Conservation (phyloP, 2,888 invertebrate species). For the Pristionchus exspectatus region DNA sequence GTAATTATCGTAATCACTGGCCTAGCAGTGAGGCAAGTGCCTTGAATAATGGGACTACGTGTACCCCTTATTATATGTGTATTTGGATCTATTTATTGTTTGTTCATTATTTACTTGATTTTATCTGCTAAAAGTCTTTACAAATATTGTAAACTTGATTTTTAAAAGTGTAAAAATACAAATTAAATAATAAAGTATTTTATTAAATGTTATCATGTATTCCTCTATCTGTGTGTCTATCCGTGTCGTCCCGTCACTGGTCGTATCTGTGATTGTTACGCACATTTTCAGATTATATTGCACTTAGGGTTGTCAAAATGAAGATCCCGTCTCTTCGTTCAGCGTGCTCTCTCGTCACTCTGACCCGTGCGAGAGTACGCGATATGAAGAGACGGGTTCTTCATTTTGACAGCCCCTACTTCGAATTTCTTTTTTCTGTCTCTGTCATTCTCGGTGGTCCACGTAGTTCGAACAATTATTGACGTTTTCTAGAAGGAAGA, state of each 20-base stretch:
- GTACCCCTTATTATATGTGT: no score
- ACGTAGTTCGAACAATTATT: neutral
- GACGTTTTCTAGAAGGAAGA: neutral
- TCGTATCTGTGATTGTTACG: neutral
- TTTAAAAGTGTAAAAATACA: neutral
- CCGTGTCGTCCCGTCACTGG: neutral
- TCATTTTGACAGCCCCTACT: neutral
- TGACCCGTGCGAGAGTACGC: no score
- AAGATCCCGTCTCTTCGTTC: no score
- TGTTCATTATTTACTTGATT: no score
- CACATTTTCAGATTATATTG: no score
- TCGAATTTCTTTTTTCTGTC: neutral
- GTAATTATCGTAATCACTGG: neutral
- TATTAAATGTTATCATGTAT: neutral
- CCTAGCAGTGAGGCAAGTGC: neutral
- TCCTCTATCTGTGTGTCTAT: neutral
- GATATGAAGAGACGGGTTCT: neutral
- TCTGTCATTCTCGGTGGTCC: neutral
- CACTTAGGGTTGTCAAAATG: no score
- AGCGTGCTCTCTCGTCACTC: no score
- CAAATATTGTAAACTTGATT: neutral
- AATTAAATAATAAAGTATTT: neutral
- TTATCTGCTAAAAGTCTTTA: no score
- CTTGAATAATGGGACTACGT: neutral
- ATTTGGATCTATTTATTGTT: no score